Evolutionary conservation across 2,888 invertebrate genomes (phyloP).

Genomic region (Carpatolechia fugitivella): DNA sequence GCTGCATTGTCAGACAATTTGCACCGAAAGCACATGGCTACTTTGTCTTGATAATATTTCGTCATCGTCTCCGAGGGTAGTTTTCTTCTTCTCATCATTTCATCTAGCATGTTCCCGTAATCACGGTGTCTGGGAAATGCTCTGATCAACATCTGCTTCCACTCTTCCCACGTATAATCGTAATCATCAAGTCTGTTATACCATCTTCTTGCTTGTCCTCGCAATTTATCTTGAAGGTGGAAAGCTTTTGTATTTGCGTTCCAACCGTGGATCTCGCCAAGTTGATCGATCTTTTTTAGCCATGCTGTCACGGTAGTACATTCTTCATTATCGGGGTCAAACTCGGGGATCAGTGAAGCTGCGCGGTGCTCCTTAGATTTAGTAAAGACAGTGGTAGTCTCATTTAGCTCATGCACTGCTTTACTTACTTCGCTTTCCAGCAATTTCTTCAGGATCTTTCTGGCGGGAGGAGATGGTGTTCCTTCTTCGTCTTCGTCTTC

Average conservation of each 20-base stretch:
- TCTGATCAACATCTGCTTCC: conserved; percentile 29
- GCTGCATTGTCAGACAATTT: conserved; percentile 27
- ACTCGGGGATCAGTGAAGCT: conserved; percentile 21
- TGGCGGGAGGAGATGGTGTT: conserved; percentile 8
- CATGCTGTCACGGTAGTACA: conserved; percentile 19
- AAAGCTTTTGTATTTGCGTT: conserved; percentile 26
- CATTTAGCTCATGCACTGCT: neutral
- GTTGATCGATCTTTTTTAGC: conserved; percentile 26
- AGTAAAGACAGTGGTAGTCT: neutral
- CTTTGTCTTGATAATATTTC: conserved; percentile 36
- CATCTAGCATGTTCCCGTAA: conserved; percentile 26
- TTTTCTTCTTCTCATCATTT: conserved; percentile 28
- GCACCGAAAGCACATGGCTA: conserved; percentile 33
- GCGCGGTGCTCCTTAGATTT: conserved; percentile 9
- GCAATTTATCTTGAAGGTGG: conserved; percentile 26
- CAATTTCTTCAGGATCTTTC: conserved; percentile 6
- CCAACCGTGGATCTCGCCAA: conserved; percentile 29
- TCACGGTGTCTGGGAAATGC: conserved; percentile 32
- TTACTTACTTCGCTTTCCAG: conserved; percentile 5
- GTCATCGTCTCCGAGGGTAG: too few relatives aligned
- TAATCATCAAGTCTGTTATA: conserved; percentile 30
- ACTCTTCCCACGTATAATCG: conserved; percentile 29
- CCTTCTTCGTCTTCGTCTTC: neutral
- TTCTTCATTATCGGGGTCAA: conserved; percentile 24
- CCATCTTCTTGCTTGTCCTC: conserved; percentile 31